Evolutionary conservation across 2,113 vertebrate genomes (phyloP).

Genomic region (Baryphthengus martii): DNA sequence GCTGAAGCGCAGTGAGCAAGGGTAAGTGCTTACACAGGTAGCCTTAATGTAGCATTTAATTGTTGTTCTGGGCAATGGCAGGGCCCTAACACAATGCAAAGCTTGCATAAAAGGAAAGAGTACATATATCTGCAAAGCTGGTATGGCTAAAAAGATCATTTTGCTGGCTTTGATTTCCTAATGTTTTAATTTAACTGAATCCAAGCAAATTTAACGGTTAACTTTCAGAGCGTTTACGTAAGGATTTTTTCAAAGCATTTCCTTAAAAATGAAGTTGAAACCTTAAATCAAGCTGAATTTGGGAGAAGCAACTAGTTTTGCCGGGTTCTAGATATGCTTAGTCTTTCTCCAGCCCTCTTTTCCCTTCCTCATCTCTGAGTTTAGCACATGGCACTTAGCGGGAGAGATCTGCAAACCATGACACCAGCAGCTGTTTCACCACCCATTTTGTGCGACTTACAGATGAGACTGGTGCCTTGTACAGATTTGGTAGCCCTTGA

Average conservation of each 20-base stretch:
- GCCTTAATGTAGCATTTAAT: background rate
- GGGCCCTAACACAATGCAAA: background rate
- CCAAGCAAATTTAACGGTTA: background rate
- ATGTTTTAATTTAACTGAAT: background rate
- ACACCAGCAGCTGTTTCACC: background rate
- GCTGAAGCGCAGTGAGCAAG: background rate
- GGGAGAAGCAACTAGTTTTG: background rate
- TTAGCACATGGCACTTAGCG: rapidly evolving
- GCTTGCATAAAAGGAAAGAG: background rate
- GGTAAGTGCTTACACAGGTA: background rate
- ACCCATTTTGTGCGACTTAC: background rate
- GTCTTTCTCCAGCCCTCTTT: background rate
- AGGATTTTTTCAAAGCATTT: background rate
- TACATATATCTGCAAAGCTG: background rate
- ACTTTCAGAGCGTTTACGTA: background rate
- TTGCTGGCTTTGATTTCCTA: background rate
- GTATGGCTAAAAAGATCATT: background rate
- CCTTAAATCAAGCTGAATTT: background rate
- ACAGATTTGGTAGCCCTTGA: background rate
- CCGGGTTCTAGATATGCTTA: background rate
- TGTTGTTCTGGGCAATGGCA: background rate
- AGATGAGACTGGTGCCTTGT: background rate
- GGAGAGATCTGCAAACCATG: background rate
- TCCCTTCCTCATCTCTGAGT: background rate
- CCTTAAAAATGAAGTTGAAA: background rate